Conservation (phyloP, 2,888 invertebrate genomes). For the Cryptophagus acutangulus region DNA sequence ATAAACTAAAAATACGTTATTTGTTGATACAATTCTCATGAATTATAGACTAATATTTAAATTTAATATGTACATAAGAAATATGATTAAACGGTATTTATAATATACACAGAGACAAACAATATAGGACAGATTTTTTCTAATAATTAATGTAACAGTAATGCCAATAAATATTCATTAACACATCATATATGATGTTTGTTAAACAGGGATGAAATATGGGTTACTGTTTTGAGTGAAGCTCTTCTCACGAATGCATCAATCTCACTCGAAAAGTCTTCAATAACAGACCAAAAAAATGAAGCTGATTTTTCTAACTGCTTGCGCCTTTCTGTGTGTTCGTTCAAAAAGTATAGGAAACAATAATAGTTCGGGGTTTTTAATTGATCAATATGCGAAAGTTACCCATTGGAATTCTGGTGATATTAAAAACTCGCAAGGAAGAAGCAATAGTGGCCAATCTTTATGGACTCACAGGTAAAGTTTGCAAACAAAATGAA, state of each 20-base stretch:
- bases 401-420: conserved; percentile 41
- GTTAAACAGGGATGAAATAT: conserved; percentile 34
- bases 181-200: conserved; percentile 35
- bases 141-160: conserved; percentile 37
- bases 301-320: not conserved
- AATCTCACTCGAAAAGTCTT: conserved; percentile 17
- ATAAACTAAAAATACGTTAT: too few relatives aligned
- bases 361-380: conserved; percentile 27
- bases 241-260: too few relatives aligned
- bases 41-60: too few relatives aligned
- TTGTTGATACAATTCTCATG: too few relatives aligned
- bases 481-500: conserved; percentile 3
- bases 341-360: conserved; percentile 25
- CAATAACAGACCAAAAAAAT: not conserved
- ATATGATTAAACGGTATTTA: conserved; percentile 4
- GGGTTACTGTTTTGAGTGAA: conserved; percentile 24
- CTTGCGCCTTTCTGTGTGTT: not conserved
- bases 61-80: too few relatives aligned
- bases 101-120: not conserved
- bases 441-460: conserved; percentile 36
- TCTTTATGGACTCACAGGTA: conserved; percentile 43
- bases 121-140: conserved; percentile 6
- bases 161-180: conserved; percentile 38
- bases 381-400: conserved; percentile 42
- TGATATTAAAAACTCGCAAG: conserved; percentile 24